Percentiles rank a stretch among this genome's conserved stretches.
Conservation (phyloP, 2,797 vertebrate species). For the Onychomys torridus region DNA sequence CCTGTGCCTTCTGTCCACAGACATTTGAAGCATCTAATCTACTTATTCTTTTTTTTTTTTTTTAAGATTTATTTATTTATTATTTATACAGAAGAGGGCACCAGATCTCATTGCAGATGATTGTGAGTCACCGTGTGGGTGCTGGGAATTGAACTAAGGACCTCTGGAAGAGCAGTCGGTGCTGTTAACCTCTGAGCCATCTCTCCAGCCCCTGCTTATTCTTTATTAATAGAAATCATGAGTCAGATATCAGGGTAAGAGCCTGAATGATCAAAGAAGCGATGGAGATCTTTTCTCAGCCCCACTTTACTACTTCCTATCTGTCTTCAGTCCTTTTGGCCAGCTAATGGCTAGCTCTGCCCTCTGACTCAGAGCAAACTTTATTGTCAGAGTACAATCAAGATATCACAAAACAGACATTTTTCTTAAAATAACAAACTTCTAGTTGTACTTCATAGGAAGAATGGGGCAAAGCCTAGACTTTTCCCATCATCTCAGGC, state of each 20-base stretch:
- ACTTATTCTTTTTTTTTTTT: no score
- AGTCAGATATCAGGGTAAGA: neutral
- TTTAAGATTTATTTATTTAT: no score
- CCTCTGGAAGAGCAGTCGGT: no score
- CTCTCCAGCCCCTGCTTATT: no score
- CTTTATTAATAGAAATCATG: neutral
- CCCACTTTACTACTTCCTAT: neutral
- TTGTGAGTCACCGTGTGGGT: no score
- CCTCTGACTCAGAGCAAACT: neutral
- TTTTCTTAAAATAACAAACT: neutral
- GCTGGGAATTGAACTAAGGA: no score
- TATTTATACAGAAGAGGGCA: no score
- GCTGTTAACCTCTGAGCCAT: no score
- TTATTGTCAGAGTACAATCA: neutral
- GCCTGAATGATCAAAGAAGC: neutral
- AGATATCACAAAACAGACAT: neutral
- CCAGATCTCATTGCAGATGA: no score
- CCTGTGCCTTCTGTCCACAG: neutral
- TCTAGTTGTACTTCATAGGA: slow-evolving; percentile 10
- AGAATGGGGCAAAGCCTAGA: neutral
- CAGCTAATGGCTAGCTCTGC: neutral
- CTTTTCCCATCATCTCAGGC: neutral
- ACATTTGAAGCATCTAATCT: neutral
- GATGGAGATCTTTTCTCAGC: neutral
- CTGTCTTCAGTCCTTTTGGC: neutral